Conservation (phyloP, 1,140 invertebrate genomes). For the Plodia interpunctella region DNA sequence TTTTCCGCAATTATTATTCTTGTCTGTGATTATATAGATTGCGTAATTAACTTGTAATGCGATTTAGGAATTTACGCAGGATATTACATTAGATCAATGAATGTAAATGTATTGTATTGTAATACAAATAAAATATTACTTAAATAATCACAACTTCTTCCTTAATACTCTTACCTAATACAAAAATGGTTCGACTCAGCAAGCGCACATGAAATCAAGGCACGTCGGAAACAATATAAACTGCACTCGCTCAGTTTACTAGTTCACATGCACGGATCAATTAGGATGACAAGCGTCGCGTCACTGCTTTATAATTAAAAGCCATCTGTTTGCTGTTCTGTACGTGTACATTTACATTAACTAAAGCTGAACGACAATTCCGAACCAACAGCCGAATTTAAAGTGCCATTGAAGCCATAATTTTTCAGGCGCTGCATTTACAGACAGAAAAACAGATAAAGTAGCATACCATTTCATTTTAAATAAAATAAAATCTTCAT, state of each 20-base stretch:
- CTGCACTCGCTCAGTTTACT: not conserved
- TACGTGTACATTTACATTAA: conserved; percentile 2
- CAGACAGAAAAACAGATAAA: not conserved
- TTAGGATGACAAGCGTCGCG: not conserved
- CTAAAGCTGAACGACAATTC: not conserved
- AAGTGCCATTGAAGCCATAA: conserved; percentile 7
- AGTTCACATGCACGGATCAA: not conserved
- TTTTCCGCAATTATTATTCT: no score
- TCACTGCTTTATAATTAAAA: conserved; percentile 7
- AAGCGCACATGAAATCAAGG: not conserved
- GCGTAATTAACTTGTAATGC: no score
- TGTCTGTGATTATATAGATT: no score
- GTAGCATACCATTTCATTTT: not conserved
- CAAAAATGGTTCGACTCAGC: no score
- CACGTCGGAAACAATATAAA: not conserved
- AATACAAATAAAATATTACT: no score
- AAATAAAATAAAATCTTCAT: no score
- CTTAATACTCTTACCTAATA: no score
- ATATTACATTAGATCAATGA: not conserved
- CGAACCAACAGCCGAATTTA: not conserved
- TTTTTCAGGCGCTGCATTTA: not conserved
- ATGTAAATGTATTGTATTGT: no score
- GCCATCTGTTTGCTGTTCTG: not conserved
- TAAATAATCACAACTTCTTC: no score
- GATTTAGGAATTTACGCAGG: no score